A percentile compares a stretch with the other conserved stretches of the same genome.
Evolutionary conservation across 2,797 vertebrate species (phyloP).

Genomic region (Tolypeutes matacus): DNA sequence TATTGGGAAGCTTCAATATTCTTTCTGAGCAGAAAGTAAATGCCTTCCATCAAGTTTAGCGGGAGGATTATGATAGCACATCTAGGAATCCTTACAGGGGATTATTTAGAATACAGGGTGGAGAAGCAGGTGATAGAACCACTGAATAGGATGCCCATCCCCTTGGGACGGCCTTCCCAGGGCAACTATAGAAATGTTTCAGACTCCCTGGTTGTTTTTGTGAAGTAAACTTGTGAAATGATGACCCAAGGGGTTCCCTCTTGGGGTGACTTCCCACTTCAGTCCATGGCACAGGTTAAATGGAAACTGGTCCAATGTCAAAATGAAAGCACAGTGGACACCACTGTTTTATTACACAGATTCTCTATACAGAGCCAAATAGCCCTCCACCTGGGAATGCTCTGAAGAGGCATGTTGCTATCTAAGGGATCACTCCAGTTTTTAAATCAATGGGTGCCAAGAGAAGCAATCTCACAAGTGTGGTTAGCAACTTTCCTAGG

Average conservation of each 20-base stretch:
- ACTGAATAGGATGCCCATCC: neutral
- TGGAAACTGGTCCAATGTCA: neutral
- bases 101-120: neutral
- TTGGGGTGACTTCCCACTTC: neutral
- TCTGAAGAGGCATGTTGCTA: neutral
- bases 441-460: constrained; percentile 25
- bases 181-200: neutral
- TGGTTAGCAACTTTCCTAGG: neutral
- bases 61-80: neutral
- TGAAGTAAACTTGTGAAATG: neutral
- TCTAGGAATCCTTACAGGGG: neutral
- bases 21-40: neutral
- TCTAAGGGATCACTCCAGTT: neutral
- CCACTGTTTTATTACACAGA: neutral
- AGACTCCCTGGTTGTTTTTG: neutral
- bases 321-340: fast-evolving
- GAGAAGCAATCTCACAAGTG: neutral
- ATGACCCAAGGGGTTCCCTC: neutral
- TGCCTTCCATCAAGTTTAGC: neutral
- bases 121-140: neutral
- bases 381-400: neutral
- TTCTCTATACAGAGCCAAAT: neutral
- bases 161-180: neutral
- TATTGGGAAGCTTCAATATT: neutral
- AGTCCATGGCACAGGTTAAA: neutral